Evolutionary conservation across 2,888 invertebrate genomes (phyloP), one percentile per base, ranked within the genome.

Genomic region (Galeruca laticollis): DNA sequence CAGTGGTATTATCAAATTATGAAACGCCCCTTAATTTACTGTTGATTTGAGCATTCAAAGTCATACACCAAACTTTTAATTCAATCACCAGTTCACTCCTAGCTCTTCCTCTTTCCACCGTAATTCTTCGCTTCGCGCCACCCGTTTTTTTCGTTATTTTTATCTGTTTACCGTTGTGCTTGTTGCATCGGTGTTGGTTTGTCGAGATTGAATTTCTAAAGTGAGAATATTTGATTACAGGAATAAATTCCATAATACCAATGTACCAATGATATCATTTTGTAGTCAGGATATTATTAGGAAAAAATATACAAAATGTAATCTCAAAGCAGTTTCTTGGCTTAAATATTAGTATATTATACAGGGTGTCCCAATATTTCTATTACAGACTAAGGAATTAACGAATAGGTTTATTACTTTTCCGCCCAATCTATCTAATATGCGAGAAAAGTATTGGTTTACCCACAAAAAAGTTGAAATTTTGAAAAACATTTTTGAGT

Each of bases 21-120:
- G 78, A 79, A 81, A 76, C 79, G 79, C 79, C 75, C 70, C 71
- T 80, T 82, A 82, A 82, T 83, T 82, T 77, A 73, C 75, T 80
- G 82, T 81, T 83, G 83, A 83, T 83, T 83, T 81, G 80, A 78
- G 80, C 80, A 82, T 82, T 83, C 82, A 82, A 78, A 81, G 79
- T 81, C 77, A 73, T 73, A 74, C 78, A 70, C 70, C 72, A 72
- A 82, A 82, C 77, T 82, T 82, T 82, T 82, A 82, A 82, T 81
- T 81, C 77, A 81, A 83, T 82, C 81, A 79, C 70, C 68, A 54
- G 68, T 63, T 60, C 62, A 60, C 64, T 51, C 49, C 40, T 64
- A 65, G 47, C 73, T 72, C 60, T 63, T 71, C 66, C 60, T 57
- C 54, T 69, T 57, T 64, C 62, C 33, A 6, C 15, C 13, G 31